phyloP scores from a whole-genome alignment of 2,797 vertebrate genomes.

The Petrocephalus sullivani region DNA sequence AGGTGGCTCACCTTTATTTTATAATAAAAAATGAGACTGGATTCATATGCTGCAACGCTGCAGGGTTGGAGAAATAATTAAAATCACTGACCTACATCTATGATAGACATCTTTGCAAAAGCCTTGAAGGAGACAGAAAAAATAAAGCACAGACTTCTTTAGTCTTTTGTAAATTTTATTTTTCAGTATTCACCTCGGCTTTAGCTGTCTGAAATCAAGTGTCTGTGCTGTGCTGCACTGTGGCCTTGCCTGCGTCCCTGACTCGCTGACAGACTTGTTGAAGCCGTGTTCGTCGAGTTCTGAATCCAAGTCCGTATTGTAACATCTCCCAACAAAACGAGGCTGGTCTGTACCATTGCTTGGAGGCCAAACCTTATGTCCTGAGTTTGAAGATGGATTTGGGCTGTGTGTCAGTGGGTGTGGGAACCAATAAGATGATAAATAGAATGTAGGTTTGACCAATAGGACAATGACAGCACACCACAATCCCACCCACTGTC shows the following conservation, averaged over 20 bases:
- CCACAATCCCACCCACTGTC: neutral
- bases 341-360: neutral
- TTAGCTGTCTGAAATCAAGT: neutral
- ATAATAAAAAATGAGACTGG: neutral
- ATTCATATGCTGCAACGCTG: neutral
- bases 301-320: neutral
- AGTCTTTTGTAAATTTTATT: neutral
- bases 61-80: neutral
- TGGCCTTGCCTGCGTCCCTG: neutral
- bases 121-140: neutral
- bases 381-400: neutral
- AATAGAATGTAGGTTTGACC: neutral
- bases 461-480: neutral
- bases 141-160: neutral
- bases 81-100: neutral
- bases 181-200: neutral
- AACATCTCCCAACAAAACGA: too few relatives aligned
- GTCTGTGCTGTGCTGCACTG: neutral
- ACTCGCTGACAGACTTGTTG: neutral
- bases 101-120: neutral
- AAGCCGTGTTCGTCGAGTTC: neutral
- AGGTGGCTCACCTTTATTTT: neutral
- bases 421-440: neutral
- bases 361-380: neutral
- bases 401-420: neutral